Conservation (phyloP, 1,140 invertebrate genomes). For the Plutomurus gul region DNA sequence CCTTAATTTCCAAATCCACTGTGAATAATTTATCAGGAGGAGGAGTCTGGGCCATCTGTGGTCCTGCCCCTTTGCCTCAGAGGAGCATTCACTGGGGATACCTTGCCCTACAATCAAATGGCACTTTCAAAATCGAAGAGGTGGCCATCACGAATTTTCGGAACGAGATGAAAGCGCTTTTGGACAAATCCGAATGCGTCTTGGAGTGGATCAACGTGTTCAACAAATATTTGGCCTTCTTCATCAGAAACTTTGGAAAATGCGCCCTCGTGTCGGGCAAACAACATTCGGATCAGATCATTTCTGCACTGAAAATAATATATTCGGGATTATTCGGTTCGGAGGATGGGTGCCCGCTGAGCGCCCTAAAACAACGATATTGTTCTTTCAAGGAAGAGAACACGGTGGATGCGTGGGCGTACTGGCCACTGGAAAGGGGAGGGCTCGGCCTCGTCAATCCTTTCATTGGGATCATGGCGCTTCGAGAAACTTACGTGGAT, state of each 20-base stretch:
- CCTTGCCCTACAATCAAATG: conserved; percentile 30
- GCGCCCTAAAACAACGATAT: conserved; percentile 3
- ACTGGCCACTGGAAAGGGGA: conserved; percentile 40
- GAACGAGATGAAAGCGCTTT: conserved; percentile 11
- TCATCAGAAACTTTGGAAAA: conserved; percentile 42
- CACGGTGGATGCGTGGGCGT: conserved; percentile 38
- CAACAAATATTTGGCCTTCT: conserved; percentile 39
- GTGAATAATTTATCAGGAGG: neutral
- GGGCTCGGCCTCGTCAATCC: conserved; percentile 39
- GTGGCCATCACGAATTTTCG: neutral
- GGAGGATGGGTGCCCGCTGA: neutral
- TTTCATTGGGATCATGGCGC: conserved; percentile 31
- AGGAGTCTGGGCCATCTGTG: neutral
- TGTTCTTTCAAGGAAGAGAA: neutral
- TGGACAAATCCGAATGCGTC: neutral
- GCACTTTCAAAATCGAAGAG: conserved; percentile 32
- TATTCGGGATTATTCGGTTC: neutral
- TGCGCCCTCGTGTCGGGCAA: conserved; percentile 7
- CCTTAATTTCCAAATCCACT: too few relatives aligned
- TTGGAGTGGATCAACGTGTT: conserved; percentile 41
- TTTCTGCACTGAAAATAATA: neutral
- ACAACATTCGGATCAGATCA: conserved; percentile 39
- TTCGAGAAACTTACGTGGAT: conserved; percentile 6
- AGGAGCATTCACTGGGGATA: conserved; percentile 28
- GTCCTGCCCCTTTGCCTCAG: conserved; percentile 30